phyloP scores from a whole-genome alignment of 92 coral and sea anemone species.

The Actinostola sp. region DNA sequence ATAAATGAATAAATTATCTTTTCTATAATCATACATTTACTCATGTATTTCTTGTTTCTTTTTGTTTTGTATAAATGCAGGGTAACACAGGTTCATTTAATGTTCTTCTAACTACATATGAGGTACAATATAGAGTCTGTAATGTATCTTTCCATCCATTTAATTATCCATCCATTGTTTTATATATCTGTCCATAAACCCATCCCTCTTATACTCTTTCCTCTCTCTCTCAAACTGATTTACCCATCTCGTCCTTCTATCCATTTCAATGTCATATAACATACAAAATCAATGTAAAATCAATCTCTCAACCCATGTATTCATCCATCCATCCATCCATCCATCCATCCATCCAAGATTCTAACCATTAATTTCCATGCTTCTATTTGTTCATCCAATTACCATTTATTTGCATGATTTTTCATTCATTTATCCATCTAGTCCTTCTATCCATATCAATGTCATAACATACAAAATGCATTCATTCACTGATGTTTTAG shows the following conservation, averaged over 20 bases:
- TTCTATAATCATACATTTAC: no score
- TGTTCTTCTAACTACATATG: conserved; percentile 83
- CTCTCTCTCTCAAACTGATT: not conserved
- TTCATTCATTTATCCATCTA: not conserved
- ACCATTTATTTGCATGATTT: no score
- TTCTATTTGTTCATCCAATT: no score
- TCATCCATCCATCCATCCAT: no score
- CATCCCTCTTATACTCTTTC: not conserved
- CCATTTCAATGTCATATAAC: not conserved
- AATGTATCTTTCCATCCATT: not conserved
- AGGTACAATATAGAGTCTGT: conserved; percentile 44
- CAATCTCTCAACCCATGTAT: no score
- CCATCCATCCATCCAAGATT: no score
- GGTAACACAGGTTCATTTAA: conserved; percentile 22
- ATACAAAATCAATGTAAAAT: no score
- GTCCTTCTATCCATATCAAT: not conserved
- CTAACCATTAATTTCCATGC: no score
- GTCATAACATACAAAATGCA: not conserved
- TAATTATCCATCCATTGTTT: not conserved
- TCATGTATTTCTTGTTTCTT: no score
- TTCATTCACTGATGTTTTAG: not conserved
- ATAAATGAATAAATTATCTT: no score
- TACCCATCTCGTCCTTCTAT: not conserved
- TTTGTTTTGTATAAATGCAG: conserved; percentile 21
- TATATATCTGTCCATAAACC: not conserved